Percentiles rank a stretch among this genome's conserved stretches.
phyloP scores from a whole-genome alignment of 2,888 invertebrate species.

The Drosophila leonis region DNA sequence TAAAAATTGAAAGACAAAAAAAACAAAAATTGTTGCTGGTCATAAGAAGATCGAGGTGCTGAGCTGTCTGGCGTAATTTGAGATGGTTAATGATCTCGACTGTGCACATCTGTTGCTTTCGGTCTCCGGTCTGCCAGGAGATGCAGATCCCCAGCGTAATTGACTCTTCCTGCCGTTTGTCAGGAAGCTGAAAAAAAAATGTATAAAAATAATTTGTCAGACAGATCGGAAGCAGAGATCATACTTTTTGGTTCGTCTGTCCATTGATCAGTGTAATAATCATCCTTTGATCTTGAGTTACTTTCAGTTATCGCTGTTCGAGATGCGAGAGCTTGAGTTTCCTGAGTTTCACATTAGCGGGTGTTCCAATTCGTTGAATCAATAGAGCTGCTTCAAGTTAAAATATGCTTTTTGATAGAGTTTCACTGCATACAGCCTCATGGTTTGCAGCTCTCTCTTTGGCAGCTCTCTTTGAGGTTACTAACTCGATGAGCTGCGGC shows the following conservation, averaged over 20 bases:
- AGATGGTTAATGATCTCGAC: slow-evolving; percentile 67
- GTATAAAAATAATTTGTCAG: slow-evolving; percentile 36
- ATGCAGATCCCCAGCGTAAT: slow-evolving; percentile 58
- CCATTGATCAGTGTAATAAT: slow-evolving; percentile 73
- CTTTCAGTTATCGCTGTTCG: neutral
- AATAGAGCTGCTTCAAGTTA: neutral
- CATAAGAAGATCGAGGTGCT: slow-evolving; percentile 43
- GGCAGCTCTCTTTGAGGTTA: slow-evolving; percentile 48
- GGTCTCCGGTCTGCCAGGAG: slow-evolving; percentile 43
- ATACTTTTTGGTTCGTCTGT: slow-evolving; percentile 42
- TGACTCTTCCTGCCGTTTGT: slow-evolving; percentile 65
- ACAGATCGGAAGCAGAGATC: slow-evolving; percentile 75
- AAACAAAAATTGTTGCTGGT: slow-evolving; percentile 10
- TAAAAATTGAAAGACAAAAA: slow-evolving; percentile 12
- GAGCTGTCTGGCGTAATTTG: slow-evolving; percentile 67
- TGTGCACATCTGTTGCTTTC: slow-evolving; percentile 67
- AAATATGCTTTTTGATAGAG: neutral
- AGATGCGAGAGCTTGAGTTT: neutral
- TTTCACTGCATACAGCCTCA: slow-evolving; percentile 22
- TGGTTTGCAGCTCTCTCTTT: neutral
- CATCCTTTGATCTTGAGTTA: slow-evolving; percentile 73
- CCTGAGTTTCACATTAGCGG: slow-evolving; percentile 12
- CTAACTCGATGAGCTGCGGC: slow-evolving; percentile 53
- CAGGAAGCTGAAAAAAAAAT: slow-evolving; percentile 67
- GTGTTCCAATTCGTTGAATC: slow-evolving; percentile 22